phyloP scores from a whole-genome alignment of 2,888 invertebrate species.

The Caenorhabditis doughertyi region DNA sequence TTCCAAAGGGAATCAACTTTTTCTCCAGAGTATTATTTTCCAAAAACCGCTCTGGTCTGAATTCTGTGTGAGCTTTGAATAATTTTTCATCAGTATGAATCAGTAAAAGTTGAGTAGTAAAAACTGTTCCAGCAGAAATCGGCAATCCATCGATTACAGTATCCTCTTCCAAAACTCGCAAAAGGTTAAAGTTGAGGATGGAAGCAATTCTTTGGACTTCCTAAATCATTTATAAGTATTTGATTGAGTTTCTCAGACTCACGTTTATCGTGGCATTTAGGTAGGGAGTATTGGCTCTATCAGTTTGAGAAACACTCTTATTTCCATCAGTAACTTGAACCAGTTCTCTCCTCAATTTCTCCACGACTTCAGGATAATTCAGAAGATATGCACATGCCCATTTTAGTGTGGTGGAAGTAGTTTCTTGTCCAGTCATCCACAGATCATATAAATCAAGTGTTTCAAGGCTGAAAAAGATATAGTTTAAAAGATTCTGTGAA shows the following conservation, averaged over 20 bases:
- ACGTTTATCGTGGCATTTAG: slow-evolving; percentile 58
- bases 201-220: slow-evolving; percentile 67
- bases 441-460: slow-evolving; percentile 64
- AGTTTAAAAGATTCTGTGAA: neutral
- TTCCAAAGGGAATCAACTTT: slow-evolving; percentile 60
- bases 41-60: slow-evolving; percentile 60
- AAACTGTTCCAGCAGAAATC: slow-evolving; percentile 46
- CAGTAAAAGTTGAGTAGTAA: slow-evolving; percentile 62
- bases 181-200: slow-evolving; percentile 58
- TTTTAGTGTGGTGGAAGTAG: slow-evolving; percentile 69
- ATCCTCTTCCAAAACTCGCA: slow-evolving; percentile 23
- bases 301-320: slow-evolving; percentile 36
- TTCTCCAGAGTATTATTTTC: slow-evolving; percentile 55
- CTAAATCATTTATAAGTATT: slow-evolving; percentile 16
- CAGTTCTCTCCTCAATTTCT: slow-evolving; percentile 56
- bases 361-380: slow-evolving; percentile 65
- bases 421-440: slow-evolving; percentile 74
- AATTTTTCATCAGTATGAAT: slow-evolving; percentile 60
- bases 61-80: slow-evolving; percentile 58
- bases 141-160: slow-evolving; percentile 53
- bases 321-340: slow-evolving; percentile 48
- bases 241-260: neutral
- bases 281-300: slow-evolving; percentile 52
- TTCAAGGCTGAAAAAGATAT: slow-evolving; percentile 38
- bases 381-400: slow-evolving; percentile 65